These are phyloP conservation scores for Sapayoa aenigma DNA, from an alignment of 2,113 vertebrate genomes.

Conservation along the genomic window DNA sequence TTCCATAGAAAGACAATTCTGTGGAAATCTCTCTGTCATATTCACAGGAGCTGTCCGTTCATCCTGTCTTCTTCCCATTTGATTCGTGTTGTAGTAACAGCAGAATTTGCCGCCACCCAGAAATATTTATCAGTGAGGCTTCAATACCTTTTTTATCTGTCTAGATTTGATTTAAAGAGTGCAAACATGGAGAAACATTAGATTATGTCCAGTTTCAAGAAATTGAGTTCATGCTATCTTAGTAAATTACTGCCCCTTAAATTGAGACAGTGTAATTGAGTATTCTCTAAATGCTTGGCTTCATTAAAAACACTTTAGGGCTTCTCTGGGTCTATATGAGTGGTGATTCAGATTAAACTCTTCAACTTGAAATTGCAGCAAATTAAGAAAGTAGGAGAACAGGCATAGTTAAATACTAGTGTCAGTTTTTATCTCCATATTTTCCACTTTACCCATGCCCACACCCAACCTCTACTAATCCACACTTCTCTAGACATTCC, in stretches of 20 bases:
- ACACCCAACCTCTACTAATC: not conserved
- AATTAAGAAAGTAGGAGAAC: not conserved
- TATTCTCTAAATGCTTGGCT: not conserved
- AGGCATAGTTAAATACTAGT: not conserved
- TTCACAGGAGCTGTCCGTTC: not conserved
- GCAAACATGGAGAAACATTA: not conserved
- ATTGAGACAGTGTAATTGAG: not conserved
- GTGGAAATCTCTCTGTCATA: not conserved
- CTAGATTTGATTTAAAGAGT: not conserved
- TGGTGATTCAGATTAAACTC: not conserved
- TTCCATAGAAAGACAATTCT: not conserved
- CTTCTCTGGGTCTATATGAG: not conserved
- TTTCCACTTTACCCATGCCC: not conserved
- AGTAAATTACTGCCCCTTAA: not conserved
- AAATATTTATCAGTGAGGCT: not conserved
- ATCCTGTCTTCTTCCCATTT: not conserved
- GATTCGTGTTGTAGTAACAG: not conserved
- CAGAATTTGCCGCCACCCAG: not conserved
- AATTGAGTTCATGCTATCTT: not conserved
- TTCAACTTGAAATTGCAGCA: not conserved
- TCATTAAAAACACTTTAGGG: not conserved
- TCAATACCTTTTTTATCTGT: not conserved
- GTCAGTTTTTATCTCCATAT: not conserved
- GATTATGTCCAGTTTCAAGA: not conserved
- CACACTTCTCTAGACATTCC: not conserved